Conservation (phyloP, 2,888 invertebrate genomes). For the Dusona sp. region DNA sequence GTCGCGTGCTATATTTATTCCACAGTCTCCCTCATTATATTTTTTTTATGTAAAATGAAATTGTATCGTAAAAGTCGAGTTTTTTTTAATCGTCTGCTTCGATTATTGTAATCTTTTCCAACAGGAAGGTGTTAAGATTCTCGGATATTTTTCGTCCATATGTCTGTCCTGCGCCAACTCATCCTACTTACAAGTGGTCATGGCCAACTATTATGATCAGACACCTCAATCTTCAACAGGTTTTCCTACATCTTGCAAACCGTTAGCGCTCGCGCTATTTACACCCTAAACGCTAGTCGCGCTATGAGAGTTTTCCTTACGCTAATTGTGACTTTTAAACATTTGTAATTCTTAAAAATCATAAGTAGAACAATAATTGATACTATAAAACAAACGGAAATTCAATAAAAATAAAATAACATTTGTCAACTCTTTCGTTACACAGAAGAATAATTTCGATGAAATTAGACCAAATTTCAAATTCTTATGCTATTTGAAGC, state of each 20-base stretch:
- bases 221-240: not conserved
- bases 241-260: not conserved
- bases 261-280: too few species aligned
- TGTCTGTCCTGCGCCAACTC: not conserved
- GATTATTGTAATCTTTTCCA: not conserved
- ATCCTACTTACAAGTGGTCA: constrained; percentile 22
- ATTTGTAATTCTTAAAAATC: too few species aligned
- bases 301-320: too few species aligned
- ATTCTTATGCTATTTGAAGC: too few species aligned
- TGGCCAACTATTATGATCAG: not conserved
- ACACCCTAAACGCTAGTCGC: too few species aligned
- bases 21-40: not conserved
- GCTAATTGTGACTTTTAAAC: too few species aligned
- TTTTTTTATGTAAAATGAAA: not conserved
- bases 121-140: not conserved
- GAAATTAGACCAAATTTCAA: too few species aligned
- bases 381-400: too few species aligned
- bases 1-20: not conserved
- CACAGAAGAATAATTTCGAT: too few species aligned
- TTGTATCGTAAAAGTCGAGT: not conserved
- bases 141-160: not conserved
- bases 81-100: not conserved
- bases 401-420: too few species aligned
- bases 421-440: too few species aligned
- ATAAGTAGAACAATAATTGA: too few species aligned